Percentiles rank a stretch among this genome's conserved stretches.
phyloP scores from a whole-genome alignment of 2,797 vertebrate genomes.

The Artibeus jamaicensis region DNA sequence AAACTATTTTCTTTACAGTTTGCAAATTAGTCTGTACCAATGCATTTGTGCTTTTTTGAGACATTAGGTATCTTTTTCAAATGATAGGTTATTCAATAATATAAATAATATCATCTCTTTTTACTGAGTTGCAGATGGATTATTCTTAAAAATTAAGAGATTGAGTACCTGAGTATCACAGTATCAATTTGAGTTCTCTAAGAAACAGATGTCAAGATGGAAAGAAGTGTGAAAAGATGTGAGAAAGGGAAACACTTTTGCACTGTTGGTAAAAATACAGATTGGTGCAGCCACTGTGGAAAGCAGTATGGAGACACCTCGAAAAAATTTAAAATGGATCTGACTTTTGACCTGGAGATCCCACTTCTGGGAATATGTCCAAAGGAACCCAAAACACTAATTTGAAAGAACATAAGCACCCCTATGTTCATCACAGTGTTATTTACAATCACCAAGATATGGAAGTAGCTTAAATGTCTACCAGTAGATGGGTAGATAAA shows the following conservation, averaged over 20 bases:
- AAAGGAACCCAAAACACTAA: background rate
- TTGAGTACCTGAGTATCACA: background rate
- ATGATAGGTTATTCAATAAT: background rate
- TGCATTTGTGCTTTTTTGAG: background rate
- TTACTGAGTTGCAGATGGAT: background rate
- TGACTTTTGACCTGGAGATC: background rate
- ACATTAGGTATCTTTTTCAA: background rate
- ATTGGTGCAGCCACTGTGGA: background rate
- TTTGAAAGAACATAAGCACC: background rate
- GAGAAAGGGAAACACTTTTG: background rate
- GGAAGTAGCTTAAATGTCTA: background rate
- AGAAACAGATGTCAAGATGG: background rate
- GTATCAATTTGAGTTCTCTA: background rate
- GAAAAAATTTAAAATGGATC: background rate
- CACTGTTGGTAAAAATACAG: background rate
- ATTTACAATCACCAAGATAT: background rate
- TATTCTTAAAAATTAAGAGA: background rate
- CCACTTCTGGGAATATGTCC: background rate
- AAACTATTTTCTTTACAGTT: background rate
- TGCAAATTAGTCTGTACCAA: background rate
- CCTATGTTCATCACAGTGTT: background rate
- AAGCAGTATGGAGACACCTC: background rate
- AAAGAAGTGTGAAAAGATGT: background rate
- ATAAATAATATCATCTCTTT: background rate
- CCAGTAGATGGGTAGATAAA: background rate